Percentiles rank a stretch among this genome's conserved stretches.
These are phyloP conservation scores for Diglossa brunneiventris DNA, from an alignment of 2,113 vertebrate species.

Conservation along the genomic window DNA sequence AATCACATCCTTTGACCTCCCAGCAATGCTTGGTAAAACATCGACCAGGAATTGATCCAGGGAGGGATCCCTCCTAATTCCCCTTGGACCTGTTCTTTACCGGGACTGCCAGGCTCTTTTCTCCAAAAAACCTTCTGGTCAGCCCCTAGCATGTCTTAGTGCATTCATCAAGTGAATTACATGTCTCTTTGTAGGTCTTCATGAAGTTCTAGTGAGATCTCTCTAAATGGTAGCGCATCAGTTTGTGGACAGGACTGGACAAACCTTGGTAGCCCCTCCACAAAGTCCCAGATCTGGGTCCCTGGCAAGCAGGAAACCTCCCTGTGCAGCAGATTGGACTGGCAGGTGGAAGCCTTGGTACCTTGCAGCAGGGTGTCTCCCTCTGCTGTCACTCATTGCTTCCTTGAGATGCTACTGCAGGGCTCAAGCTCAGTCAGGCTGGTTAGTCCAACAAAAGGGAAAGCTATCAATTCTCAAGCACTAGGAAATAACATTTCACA, in stretches of 20 bases:
- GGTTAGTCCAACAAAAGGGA: not conserved
- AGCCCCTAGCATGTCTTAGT: not conserved
- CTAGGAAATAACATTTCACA: not conserved
- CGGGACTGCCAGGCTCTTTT: not conserved
- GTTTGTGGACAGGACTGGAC: not conserved
- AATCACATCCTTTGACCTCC: not conserved
- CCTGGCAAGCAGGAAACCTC: not conserved
- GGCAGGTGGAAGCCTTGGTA: not conserved
- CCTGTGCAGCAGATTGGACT: not conserved
- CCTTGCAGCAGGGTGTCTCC: not conserved
- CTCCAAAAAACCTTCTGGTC: not conserved
- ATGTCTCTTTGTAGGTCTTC: not conserved
- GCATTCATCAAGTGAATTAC: not conserved
- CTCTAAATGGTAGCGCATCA: not conserved
- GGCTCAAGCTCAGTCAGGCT: not conserved
- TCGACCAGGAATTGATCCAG: not conserved
- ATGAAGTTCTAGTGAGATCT: not conserved
- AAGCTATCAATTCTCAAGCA: not conserved
- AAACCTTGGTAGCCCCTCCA: not conserved
- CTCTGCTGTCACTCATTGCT: not conserved
- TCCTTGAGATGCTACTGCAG: not conserved
- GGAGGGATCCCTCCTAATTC: not conserved
- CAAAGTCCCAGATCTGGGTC: not conserved
- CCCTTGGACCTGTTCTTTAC: not conserved
- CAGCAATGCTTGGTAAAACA: rapidly evolving